Base-by-base conservation (phyloP, 2,888 invertebrate genomes). In the Nemotelus pantherinus region DNA sequence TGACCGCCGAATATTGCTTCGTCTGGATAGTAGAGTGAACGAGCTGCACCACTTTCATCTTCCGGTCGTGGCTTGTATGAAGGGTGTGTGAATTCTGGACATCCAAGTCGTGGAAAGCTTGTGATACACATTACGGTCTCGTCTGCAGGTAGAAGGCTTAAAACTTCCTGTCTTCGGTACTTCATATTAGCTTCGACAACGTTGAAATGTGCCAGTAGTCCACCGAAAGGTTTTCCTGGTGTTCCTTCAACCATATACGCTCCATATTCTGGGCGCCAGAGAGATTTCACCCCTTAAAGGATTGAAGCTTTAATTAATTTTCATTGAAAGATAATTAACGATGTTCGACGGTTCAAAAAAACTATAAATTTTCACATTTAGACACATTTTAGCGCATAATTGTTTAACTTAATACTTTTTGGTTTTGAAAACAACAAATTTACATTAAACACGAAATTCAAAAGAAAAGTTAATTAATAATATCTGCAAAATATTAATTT, bases 191-290 rank as follows among this genome's bases (percentile, higher is more conserved):
- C 95, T 87, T 99, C 99, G 3, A 99, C 99, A 79, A 97, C 93
- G 87, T 99, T 99, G 87, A 99, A 98, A 89, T 99, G 97, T 4
- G 97, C 97, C 85, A 99, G 89, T 10, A 97, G 89, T 0, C 97
- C 96, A 5, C 98, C 98, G 83, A 98, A 99, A 0, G 96, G 96
- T 84, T 94, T 93, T 2, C 99, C 99, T 0, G 99, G 99, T 0
- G 99, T 99, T 39, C 99, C 99, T 89, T 99, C 98, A 78, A 98
- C 91, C 98, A 99, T 99, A 85, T 98, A 99, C n/a, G 95, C 93
- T 2, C 96, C 99, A 89, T 97, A 99, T 88, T 99, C 99, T 0
- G 99, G 99, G 74, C 98, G 91, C 99, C 99, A 99, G 60, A 97
- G 87, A 0, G 95, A 95, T 85, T 95, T 95, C 0, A 94, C 94